A percentile compares a stretch with the other conserved stretches of the same genome.
phyloP scores from a whole-genome alignment of 2,113 vertebrate species.

The Engystomops pustulosus region DNA sequence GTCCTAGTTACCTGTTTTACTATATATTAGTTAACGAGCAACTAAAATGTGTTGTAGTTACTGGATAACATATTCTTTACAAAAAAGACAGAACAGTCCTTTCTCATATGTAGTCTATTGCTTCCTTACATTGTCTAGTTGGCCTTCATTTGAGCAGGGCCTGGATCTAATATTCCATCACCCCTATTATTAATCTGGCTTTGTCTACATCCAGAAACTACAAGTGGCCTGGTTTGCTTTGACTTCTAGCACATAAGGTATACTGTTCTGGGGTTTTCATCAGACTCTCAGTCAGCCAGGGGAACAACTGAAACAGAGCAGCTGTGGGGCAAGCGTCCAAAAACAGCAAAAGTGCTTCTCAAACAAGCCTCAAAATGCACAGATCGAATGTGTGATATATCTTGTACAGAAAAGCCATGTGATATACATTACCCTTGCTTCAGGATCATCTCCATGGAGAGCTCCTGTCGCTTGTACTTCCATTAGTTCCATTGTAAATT shows the following conservation, averaged over 20 bases:
- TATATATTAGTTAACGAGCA: conserved; percentile 4
- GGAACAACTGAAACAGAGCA: conserved; percentile 41
- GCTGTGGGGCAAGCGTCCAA: conserved; percentile 42
- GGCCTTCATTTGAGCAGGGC: conserved; percentile 17
- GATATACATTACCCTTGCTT: not conserved
- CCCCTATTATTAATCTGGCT: conserved; percentile 34
- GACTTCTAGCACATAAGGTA: conserved; percentile 47
- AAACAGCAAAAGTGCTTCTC: conserved; percentile 40
- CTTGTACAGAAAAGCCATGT: conserved; percentile 2
- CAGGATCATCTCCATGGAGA: conserved; percentile 3
- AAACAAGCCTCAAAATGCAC: conserved; percentile 44
- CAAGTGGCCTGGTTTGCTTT: conserved; percentile 32
- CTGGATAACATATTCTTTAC: not conserved
- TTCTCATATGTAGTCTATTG: no score
- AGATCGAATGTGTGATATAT: conserved; percentile 38
- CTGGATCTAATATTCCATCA: conserved; percentile 42
- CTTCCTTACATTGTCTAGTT: not conserved
- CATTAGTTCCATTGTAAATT: not conserved
- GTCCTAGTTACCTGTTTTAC: not conserved
- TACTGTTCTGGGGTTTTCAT: conserved; percentile 44
- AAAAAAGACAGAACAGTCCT: not conserved
- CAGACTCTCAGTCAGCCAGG: conserved; percentile 22
- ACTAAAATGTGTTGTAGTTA: not conserved
- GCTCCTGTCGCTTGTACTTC: not conserved
- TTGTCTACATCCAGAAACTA: conserved; percentile 14